Conservation (phyloP, 2,888 invertebrate species). For the Drepanosiphum platanoidis region DNA sequence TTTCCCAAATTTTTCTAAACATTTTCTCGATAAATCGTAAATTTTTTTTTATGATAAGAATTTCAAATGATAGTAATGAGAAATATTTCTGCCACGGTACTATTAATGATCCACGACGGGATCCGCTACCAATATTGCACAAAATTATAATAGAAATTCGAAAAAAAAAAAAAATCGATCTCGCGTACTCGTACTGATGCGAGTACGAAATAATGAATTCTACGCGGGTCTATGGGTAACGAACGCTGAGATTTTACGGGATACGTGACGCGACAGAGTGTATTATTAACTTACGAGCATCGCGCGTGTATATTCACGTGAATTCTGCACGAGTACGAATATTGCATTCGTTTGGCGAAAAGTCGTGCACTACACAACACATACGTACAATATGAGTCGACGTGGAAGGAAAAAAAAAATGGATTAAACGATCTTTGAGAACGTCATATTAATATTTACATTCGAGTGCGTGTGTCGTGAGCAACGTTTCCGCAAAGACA, state of each 20-base stretch:
- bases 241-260: not conserved
- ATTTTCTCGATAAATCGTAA: too few relatives aligned
- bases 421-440: conserved; percentile 15
- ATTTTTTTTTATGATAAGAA: too few relatives aligned
- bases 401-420: conserved; percentile 4
- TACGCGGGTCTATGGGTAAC: not conserved
- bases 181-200: too few relatives aligned
- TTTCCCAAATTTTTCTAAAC: too few relatives aligned
- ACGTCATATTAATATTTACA: conserved; percentile 7
- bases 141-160: too few relatives aligned
- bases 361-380: conserved; percentile 23
- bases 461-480: conserved; percentile 18
- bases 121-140: too few relatives aligned
- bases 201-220: not conserved
- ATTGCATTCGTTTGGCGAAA: not conserved
- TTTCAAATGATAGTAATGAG: too few relatives aligned
- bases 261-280: not conserved
- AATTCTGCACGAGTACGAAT: conserved; percentile 16
- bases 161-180: too few relatives aligned
- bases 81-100: too few relatives aligned
- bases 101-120: too few relatives aligned
- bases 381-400: not conserved
- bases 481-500: not conserved
- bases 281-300: not conserved
- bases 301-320: not conserved